phyloP scores from a whole-genome alignment of 2,113 vertebrate species.

The Ursus arctos region DNA sequence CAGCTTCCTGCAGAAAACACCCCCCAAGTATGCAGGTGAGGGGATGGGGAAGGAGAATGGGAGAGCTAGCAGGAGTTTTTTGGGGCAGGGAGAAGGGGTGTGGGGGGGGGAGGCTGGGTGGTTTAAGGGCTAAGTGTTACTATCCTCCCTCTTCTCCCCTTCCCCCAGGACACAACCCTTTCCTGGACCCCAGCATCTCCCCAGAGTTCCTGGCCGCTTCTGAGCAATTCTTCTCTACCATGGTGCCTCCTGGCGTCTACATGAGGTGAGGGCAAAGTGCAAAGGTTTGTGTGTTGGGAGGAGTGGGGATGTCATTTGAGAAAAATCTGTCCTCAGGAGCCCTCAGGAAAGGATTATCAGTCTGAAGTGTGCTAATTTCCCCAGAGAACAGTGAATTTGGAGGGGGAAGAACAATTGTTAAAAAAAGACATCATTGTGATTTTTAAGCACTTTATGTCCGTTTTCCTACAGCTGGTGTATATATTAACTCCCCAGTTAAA shows the following conservation, averaged over 20 bases:
- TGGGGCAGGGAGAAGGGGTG: background rate
- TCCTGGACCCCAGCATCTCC: constrained; percentile 91
- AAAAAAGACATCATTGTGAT: background rate
- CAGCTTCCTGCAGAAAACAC: constrained; percentile 77
- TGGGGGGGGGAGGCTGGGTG: background rate
- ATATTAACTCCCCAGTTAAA: background rate
- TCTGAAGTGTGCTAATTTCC: background rate
- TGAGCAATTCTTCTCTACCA: constrained; percentile 89
- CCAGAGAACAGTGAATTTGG: background rate
- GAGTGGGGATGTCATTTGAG: background rate
- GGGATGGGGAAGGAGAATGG: too few relatives aligned
- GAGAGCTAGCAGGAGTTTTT: background rate
- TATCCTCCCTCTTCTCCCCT: background rate
- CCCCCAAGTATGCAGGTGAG: constrained; percentile 63
- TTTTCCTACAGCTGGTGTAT: background rate
- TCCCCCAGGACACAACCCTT: constrained; percentile 67
- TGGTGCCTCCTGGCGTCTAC: constrained; percentile 93
- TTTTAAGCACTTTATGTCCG: background rate
- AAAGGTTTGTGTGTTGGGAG: background rate
- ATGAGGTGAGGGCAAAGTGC: constrained; percentile 88
- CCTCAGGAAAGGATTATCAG: background rate
- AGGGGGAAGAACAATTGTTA: background rate
- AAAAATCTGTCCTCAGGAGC: background rate
- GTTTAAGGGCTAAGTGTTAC: background rate
- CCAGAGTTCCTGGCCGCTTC: constrained; percentile 91